phyloP scores from a whole-genome alignment of 2,888 invertebrate genomes.

The Erebia ligea region DNA sequence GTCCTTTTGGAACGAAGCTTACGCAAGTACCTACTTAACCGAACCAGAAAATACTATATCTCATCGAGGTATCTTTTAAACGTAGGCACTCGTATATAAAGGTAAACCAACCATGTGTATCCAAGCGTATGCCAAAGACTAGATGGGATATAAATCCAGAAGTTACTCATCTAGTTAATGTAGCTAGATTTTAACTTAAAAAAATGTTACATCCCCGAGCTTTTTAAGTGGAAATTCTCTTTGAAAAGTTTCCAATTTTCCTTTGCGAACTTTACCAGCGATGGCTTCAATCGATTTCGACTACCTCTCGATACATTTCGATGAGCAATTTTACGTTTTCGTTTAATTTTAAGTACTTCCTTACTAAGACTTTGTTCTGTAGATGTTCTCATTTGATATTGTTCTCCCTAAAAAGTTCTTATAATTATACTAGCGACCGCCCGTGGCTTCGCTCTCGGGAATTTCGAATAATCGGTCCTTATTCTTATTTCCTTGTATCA shows the following conservation, averaged over 20 bases:
- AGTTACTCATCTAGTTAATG: constrained; percentile 17
- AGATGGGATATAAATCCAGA: not conserved
- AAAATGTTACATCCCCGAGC: constrained; percentile 14
- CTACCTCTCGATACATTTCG: constrained; percentile 9
- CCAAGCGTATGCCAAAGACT: constrained; percentile 2
- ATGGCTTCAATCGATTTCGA: constrained; percentile 6
- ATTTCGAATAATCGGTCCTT: too few relatives aligned
- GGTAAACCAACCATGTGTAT: not conserved
- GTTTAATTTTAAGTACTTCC: not conserved
- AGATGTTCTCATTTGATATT: too few relatives aligned
- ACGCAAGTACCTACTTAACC: too few relatives aligned
- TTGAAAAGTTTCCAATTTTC: constrained; percentile 20
- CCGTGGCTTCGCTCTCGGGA: too few relatives aligned
- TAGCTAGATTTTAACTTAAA: constrained; percentile 5
- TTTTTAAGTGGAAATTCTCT: constrained; percentile 1
- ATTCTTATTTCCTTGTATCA: too few relatives aligned
- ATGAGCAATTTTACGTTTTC: constrained; percentile 14
- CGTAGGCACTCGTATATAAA: not conserved
- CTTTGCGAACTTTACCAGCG: constrained; percentile 4
- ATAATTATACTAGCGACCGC: too few relatives aligned
- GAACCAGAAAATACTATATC: not conserved
- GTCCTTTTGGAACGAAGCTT: too few relatives aligned
- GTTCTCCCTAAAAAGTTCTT: too few relatives aligned
- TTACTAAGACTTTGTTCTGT: too few relatives aligned
- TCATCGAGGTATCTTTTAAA: not conserved